Evolutionary conservation across 2,888 invertebrate genomes (phyloP), one percentile per base, ranked within the genome.

Genomic region (Chamaedrilus cognettii): DNA sequence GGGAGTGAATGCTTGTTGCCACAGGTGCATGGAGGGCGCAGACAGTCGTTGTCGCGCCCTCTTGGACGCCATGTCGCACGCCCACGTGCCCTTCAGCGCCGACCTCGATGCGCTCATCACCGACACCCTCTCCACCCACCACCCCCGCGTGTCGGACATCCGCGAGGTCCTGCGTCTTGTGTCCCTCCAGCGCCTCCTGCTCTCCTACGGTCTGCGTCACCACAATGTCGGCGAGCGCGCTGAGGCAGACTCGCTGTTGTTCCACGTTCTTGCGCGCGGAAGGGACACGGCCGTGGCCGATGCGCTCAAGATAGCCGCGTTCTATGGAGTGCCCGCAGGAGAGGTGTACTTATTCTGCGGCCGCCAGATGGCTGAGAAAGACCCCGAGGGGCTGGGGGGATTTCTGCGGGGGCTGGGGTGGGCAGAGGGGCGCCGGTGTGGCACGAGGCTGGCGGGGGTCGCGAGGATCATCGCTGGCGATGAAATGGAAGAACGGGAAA

Each of bases 21-120:
- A 5, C 55, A 49, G 49, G 4, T 65, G 65, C 31, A 65, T 65
- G 15, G 23, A 2, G n/a, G 50, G 50, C 31, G 49, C 7, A n/a
- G n/a, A n/a, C n/a, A n/a, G n/a, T n/a, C n/a, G 79, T 66, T 76
- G 76, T 60, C 67, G 72, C 52, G 80, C 78, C 5, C 73, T 80
- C 7, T 68, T 79, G 57, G 77, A 77, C 52, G 76, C 77, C 31
- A 77, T 80, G 73, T 73, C 75, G 60, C 71, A 71, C 69, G 80
- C 80, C 7, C 76, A 75, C 2, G 70, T 80, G 30, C 82, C 82
- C 0, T 77, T 79, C 78, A 76, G 75, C 52, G 42, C 64, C 49
- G 77, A 73, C 26, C 75, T 80, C 32, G 74, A 77, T 35, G 63
- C 73, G 26, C 71, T 82, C 34, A 77, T 80, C 2, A 71, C 78